Base-by-base conservation (phyloP, 2,888 invertebrate species). In the Agonopterix arenella region DNA sequence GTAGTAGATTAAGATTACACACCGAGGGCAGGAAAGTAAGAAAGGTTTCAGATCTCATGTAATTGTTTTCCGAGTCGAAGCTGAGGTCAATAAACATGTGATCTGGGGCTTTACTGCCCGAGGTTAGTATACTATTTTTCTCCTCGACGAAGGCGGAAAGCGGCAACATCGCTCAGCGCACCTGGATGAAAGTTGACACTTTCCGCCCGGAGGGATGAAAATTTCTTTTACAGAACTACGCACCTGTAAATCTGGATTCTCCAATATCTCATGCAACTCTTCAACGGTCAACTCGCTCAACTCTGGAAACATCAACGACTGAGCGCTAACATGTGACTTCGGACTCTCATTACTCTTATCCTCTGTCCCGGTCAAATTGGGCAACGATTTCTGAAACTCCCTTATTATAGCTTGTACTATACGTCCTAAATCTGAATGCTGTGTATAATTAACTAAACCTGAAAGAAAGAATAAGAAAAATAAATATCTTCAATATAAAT, bases 321-420 rank as follows among this genome's bases (percentile, higher is more conserved):
- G 77, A 0, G 59, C 55, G 28, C 73, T 76, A 0, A 64, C 64
- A 40, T 76, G 70, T 0, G 77, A 68, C 42, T 78, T 78, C 0
- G 84, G 82, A 49, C 83, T 84, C 0, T 84, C 80, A 1, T 64
- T 73, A 0, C 76, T 71, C 10, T 70, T 76, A 0, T 72, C 70
- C 5, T 71, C 71, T 5, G 88, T 48, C 89, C 92, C 54, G 91
- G 92, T 68, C 82, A 92, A 58, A 43, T 60, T 75, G 0, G 80
- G 81, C 9, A 75, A 57, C 0, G 77, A 71, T 64, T 92, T 90
- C 74, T 94, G 93, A 62, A 94, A 94, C 76, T 96, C 95, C 49
- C 95, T 85, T 55, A 94, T 94, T 46, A 95, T 93, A 13, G 94
- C 95, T 74, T 95, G 95, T 0, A 95, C 95, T 2, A 96, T 93